phyloP scores from a whole-genome alignment of 2,888 invertebrate genomes.

The Emmelina monodactyla region DNA sequence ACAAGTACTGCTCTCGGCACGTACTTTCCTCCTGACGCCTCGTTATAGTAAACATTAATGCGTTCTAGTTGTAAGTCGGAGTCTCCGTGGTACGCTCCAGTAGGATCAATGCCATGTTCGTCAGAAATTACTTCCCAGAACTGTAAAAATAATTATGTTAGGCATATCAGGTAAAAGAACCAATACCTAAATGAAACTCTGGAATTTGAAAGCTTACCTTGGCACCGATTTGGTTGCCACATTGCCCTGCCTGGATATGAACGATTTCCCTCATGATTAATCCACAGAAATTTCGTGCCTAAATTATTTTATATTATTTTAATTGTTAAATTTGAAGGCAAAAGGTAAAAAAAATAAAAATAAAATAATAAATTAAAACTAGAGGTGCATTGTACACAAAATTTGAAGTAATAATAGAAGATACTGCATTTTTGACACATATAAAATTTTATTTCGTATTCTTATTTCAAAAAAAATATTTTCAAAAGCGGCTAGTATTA shows the following conservation, averaged over 20 bases:
- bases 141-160: constrained; percentile 30
- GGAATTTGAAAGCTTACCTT: background rate
- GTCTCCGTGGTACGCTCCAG: constrained; percentile 73
- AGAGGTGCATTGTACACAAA: constrained; percentile 13
- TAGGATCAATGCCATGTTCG: constrained; percentile 78
- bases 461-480: constrained; percentile 3
- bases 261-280: constrained; percentile 1
- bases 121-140: constrained; percentile 83
- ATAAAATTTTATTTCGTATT: background rate
- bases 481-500: too few species aligned
- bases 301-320: too few species aligned
- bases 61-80: constrained; percentile 77
- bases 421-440: background rate
- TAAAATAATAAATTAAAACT: constrained; percentile 8
- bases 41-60: constrained; percentile 81
- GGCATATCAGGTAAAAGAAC: background rate
- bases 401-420: constrained; percentile 8
- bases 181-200: background rate
- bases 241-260: constrained; percentile 1
- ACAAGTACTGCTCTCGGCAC: constrained; percentile 50
- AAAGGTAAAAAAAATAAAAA: constrained; percentile 26
- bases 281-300: constrained; percentile 36
- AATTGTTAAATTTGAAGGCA: constrained; percentile 25
- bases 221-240: background rate
- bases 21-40: constrained; percentile 64